A percentile compares a stretch with the other conserved stretches of the same genome.
These are phyloP conservation scores for Bungarus multicinctus DNA, from an alignment of 2,113 vertebrate genomes.

Conservation along the genomic window DNA sequence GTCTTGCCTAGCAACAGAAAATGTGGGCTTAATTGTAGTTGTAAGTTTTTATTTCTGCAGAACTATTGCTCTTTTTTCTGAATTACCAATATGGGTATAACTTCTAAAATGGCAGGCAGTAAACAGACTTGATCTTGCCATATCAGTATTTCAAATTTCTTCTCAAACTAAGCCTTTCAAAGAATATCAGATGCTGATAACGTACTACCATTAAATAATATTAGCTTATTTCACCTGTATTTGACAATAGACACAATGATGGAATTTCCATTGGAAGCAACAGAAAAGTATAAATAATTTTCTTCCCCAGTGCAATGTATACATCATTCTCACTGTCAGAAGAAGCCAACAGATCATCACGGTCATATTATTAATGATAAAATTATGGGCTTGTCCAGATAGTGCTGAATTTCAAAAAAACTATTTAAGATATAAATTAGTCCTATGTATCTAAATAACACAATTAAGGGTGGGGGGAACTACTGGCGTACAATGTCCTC, in stretches of 20 bases:
- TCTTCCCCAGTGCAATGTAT: neutral
- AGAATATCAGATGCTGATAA: neutral
- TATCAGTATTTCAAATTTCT: neutral
- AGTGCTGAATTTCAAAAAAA: too few species aligned
- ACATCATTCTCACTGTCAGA: neutral
- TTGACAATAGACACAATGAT: neutral
- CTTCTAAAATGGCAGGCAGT: neutral
- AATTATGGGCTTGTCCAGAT: too few species aligned
- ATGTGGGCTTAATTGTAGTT: too few species aligned
- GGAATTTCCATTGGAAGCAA: neutral
- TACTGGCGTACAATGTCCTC: too few species aligned
- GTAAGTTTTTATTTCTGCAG: neutral
- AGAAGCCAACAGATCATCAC: neutral
- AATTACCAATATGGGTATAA: neutral
- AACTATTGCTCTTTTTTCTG: neutral
- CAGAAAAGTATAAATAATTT: neutral
- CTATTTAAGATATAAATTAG: too few species aligned
- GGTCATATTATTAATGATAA: too few species aligned
- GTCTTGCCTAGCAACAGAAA: too few species aligned
- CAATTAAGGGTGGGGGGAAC: too few species aligned
- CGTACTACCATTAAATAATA: neutral
- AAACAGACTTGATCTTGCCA: neutral
- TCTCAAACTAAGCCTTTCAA: neutral
- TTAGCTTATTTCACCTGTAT: neutral
- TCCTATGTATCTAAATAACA: too few species aligned